Evolutionary conservation across 2,888 invertebrate genomes (phyloP).

Genomic region (Acronicta leporina): DNA sequence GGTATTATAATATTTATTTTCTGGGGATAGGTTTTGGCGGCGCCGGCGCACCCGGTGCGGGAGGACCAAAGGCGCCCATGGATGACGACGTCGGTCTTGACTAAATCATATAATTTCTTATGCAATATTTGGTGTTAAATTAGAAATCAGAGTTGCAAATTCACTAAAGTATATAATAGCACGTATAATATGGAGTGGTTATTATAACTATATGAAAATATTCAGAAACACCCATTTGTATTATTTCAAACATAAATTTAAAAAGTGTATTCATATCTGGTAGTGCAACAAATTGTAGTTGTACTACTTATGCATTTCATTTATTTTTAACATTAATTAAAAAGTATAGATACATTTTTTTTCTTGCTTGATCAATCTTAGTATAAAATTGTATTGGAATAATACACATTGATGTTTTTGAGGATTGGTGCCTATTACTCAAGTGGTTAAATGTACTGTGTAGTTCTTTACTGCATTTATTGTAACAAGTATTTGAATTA

Average conservation of each 20-base stretch:
- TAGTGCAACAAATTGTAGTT: background rate
- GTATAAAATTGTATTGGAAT: slow-evolving; percentile 3
- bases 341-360: too few species aligned
- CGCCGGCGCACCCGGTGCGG: slow-evolving; percentile 67
- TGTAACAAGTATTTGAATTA: slow-evolving; percentile 33
- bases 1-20: background rate
- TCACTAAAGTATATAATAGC: slow-evolving; percentile 34
- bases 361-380: too few species aligned
- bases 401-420: slow-evolving; percentile 15
- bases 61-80: slow-evolving; percentile 74
- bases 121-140: slow-evolving; percentile 40
- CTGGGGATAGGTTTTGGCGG: slow-evolving; percentile 69
- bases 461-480: slow-evolving; percentile 45
- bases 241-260: slow-evolving; percentile 24
- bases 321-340: background rate
- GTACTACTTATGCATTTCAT: background rate
- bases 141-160: slow-evolving; percentile 42
- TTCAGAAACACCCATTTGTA: slow-evolving; percentile 30
- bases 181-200: slow-evolving; percentile 48
- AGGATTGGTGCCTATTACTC: slow-evolving; percentile 23
- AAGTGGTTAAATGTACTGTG: background rate
- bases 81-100: slow-evolving; percentile 92
- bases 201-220: slow-evolving; percentile 31
- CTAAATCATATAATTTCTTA: slow-evolving; percentile 69
- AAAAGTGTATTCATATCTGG: slow-evolving; percentile 1